Evolutionary conservation across 2,888 invertebrate species (phyloP), one percentile per base, ranked within the genome.

Genomic region (Drosophila parthenogenetica): DNA sequence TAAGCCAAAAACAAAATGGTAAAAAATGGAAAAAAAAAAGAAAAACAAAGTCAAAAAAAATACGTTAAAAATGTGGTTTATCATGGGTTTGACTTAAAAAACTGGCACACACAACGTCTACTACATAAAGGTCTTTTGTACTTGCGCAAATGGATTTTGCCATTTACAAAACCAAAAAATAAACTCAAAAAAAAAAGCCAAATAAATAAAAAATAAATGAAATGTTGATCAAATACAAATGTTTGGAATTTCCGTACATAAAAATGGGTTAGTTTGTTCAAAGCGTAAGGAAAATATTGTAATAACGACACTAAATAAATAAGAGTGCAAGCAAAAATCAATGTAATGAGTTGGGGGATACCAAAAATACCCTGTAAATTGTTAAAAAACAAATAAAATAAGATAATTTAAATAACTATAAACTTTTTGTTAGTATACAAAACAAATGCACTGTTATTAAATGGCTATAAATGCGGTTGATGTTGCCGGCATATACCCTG

Each of bases 71-170:
- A 49, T 54, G 57, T 46, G 74, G 53, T 37, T 62, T 53, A 58
- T 49, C 55, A 53, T 67, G 42, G 49, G 32, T 58, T 66, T 29
- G 29, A 5, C 77, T 60, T 77, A 63, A 57, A 45, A 53, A 78
- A 78, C 48, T 78, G 79, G 74, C 69, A 78, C 78, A 76, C 40
- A 64, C 35, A 69, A 45, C 19, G 32, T 48, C 35, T 11, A 4
- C 35, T 37, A 37, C 14, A 61, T 50, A 81, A 67, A 73, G 39
- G 29, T 54, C 58, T 72, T 78, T 67, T 71, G 77, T 82, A 81
- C 71, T 81, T 87, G 85, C 67, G 79, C 85, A 78, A 81, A 78
- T 72, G 75, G 40, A 54, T 77, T 74, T 83, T 68, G 59, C 60
- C 66, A 74, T 74, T 83, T 35, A 39, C 35, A 37, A 55, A 54